A percentile compares a stretch with the other conserved stretches of the same genome.
Conservation (phyloP, 2,113 vertebrate species). For the Apistogramma diplotaenia region DNA sequence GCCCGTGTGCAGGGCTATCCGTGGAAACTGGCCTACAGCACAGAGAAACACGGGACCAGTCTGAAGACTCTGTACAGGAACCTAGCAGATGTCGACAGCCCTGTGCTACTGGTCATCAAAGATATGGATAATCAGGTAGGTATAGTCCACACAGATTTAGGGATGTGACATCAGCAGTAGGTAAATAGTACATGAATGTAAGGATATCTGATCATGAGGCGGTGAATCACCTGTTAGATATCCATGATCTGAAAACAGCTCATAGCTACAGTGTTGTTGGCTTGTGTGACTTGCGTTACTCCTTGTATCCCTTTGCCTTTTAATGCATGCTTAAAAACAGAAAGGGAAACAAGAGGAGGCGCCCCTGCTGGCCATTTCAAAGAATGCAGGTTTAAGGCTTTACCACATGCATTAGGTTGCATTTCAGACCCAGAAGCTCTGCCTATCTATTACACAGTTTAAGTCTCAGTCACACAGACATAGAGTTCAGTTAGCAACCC, state of each 20-base stretch:
- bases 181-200: neutral
- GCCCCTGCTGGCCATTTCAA: neutral
- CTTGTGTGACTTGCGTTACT: neutral
- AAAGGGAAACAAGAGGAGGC: neutral
- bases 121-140: constrained; percentile 93
- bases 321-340: neutral
- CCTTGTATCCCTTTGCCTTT: neutral
- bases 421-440: neutral
- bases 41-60: constrained; percentile 90
- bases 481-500: too few species aligned
- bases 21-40: constrained; percentile 91
- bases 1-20: constrained; percentile 93
- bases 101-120: constrained; percentile 91
- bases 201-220: neutral
- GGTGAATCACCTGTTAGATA: neutral
- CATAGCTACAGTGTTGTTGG: neutral
- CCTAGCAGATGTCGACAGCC: constrained; percentile 84
- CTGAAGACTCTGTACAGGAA: constrained; percentile 95
- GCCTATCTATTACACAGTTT: neutral
- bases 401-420: neutral
- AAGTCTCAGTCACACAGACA: too few species aligned
- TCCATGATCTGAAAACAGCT: neutral
- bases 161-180: neutral
- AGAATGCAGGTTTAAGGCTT: neutral
- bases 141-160: neutral